Base-by-base conservation (phyloP, 2,113 vertebrate genomes). In the Tinamus guttatus region DNA sequence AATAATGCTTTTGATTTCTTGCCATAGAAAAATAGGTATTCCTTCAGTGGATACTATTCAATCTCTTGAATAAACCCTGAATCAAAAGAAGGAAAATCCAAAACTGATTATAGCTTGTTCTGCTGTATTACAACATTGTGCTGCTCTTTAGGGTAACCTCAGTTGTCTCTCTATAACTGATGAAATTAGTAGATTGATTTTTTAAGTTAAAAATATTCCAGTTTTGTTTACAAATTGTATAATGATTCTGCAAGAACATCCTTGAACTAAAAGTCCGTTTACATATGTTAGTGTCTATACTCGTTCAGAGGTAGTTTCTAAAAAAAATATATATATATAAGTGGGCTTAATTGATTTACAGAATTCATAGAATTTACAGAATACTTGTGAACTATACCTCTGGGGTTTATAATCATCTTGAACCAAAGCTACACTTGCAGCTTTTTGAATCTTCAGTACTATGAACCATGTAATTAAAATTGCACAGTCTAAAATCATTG, bases 1-100 rank as follows among this genome's bases (percentile, higher is more conserved):
- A 80, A 38, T 41, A 82, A 21, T 58, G 59, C 52, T 83, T 87
- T 82, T 75, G 13, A 67, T 52, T 71, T 71, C 18, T 28, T 92
- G 4, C 19, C 2, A 14, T 28, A 25, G 34, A 85, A 82, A 87
- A 73, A 51, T 68, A 43, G 7, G 11, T 36, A 12, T 85, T 13
- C 16, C 75, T 67, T 9, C 14, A 84, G 25, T 59, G 47, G 60
- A 41, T 65, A 43, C 13, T 49, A 49, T 36, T 8, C 25, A 54
- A 70, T 8, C 51, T n/a, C 25, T 59, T 73, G 28, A 82, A 43
- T 5, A 82, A 64, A 68, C 2, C 6, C 14, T 71, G 91, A 91
- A 65, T 70, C 16, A 20, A 65, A 70, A 69, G 27, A 56, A 21
- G 24, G 63, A 62, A 65, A 10, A 47, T 62, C 12, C 20, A 49